Conservation (phyloP, 2,888 invertebrate genomes). For the Balanococcus diminutus region DNA sequence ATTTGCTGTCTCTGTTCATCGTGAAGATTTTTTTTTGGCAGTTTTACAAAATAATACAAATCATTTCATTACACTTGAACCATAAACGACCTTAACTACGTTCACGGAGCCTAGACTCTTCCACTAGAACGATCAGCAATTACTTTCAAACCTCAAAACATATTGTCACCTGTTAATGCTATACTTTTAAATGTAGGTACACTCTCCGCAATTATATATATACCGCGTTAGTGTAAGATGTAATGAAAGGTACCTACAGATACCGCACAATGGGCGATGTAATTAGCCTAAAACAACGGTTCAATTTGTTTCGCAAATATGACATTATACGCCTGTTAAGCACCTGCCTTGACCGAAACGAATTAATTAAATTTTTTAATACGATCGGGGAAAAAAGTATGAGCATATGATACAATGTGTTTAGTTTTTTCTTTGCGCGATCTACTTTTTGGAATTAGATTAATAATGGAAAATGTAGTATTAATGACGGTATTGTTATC, state of each 20-base stretch:
- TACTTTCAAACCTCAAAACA: conserved; percentile 6
- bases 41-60: not conserved
- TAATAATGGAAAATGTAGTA: not conserved
- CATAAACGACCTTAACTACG: not conserved
- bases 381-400: not conserved
- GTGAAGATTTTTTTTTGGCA: not conserved
- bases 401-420: conserved; percentile 2
- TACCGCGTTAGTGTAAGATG: not conserved
- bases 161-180: conserved; percentile 3
- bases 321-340: conserved; percentile 46
- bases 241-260: not conserved
- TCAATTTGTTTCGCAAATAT: conserved; percentile 44
- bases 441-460: not conserved
- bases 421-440: conserved; percentile 14
- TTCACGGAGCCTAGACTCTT: not conserved
- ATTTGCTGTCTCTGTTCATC: not conserved
- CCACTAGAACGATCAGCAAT: not conserved
- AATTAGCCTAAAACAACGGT: conserved; percentile 44
- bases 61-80: not conserved
- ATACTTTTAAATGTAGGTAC: not conserved
- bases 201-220: not conserved
- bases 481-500: not conserved
- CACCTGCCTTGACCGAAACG: conserved; percentile 45
- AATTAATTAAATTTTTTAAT: conserved; percentile 40
- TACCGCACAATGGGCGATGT: conserved; percentile 24